Conservation (phyloP, 2,797 vertebrate genomes). For the Onychomys leucogaster region DNA sequence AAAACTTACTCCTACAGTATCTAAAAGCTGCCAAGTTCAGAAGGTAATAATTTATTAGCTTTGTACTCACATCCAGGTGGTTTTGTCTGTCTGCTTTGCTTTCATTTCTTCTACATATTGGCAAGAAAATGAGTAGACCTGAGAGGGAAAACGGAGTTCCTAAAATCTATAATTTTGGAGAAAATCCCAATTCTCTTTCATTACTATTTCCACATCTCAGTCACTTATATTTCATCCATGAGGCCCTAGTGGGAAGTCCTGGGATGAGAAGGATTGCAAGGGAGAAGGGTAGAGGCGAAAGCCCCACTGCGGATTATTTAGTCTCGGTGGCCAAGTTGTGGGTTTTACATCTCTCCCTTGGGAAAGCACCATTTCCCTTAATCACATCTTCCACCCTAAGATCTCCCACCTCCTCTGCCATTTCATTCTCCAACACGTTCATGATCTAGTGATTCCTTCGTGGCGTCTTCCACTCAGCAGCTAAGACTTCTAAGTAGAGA, state of each 20-base stretch:
- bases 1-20: constrained; percentile 61
- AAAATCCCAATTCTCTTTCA: not conserved
- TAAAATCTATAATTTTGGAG: not conserved
- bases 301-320: not conserved
- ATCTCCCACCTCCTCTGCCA: not conserved
- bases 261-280: not conserved
- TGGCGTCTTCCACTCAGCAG: not conserved
- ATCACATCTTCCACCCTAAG: not conserved
- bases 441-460: not conserved
- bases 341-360: not conserved
- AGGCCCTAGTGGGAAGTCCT: not conserved
- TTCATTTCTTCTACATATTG: constrained; percentile 45
- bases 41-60: constrained; percentile 29
- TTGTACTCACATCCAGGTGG: not conserved
- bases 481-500: constrained; percentile 1
- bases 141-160: constrained; percentile 1
- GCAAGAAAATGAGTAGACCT: not conserved
- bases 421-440: not conserved
- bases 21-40: constrained; percentile 44
- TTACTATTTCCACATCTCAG: not conserved
- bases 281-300: not conserved
- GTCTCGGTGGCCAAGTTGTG: not conserved
- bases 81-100: constrained; percentile 18
- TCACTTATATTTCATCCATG: not conserved
- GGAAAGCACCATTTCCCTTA: not conserved